Evolutionary conservation across 2,797 vertebrate genomes (phyloP), one percentile per base, ranked within the genome.

Genomic region (Clarias pachynema): DNA sequence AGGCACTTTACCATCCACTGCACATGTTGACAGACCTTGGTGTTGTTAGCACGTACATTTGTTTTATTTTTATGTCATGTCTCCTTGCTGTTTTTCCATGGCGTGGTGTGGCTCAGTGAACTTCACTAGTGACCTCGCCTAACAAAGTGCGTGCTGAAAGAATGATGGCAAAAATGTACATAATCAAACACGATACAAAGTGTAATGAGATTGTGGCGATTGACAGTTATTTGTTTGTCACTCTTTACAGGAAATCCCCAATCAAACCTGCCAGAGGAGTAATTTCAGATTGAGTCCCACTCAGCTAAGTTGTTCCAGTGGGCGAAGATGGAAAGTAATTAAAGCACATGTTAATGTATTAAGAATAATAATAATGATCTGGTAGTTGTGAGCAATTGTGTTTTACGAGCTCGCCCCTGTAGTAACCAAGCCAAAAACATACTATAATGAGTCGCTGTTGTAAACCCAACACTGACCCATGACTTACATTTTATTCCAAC

Each of bases 401-500:
- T 80, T 89, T 90, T 90, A 88, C 73, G 68, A 90, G 88, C 84
- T 89, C 81, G 68, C 81, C 82, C 77, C 74, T 68, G 75, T 34
- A 85, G 73, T 89, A 87, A 84, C 84, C 85, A 87, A 65, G 85
- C 78, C 72, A 87, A 87, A 89, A 80, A 60, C 9, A 59, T 88
- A 68, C 75, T 86, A 86, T 88, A 90, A 90, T 86, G 87, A 87
- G 84, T 56, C 78, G 78, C 69, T 70, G 84, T 66, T 85, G 85
- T 89, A 88, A 80, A 82, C 70, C 34, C 69, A 85, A 84, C 65
- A 53, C 83, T 74, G 87, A 82, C 84, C 68, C 68, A 80, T 86
- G 89, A 85, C 86, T 88, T 84, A 88, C 87, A 63, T 79, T 88
- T 88, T 90, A 83, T 89, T 88, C 84, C 86, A 80, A 80, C 81